Conservation (phyloP, 2,113 vertebrate genomes). For the Corythornis vintsioides region DNA sequence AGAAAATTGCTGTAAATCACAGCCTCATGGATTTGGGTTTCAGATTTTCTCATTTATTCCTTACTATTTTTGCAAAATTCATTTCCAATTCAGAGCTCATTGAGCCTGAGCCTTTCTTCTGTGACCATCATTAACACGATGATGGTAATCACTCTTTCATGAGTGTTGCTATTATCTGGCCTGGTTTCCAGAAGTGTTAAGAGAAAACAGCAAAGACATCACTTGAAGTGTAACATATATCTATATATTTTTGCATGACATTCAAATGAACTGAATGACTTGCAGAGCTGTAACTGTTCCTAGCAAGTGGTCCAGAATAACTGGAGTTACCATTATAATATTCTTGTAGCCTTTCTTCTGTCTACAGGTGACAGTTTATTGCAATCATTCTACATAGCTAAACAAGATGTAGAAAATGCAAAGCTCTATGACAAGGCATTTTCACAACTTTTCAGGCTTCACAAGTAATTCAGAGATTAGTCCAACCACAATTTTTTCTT, state of each 20-base stretch:
- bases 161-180: background rate
- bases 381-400: background rate
- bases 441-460: background rate
- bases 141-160: background rate
- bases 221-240: background rate
- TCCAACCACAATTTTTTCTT: background rate
- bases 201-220: background rate
- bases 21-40: background rate
- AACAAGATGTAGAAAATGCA: background rate
- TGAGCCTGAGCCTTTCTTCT: background rate
- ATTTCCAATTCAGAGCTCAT: background rate
- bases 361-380: background rate
- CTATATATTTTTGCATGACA: background rate
- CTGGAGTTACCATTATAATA: background rate
- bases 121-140: background rate
- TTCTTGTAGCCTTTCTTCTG: background rate
- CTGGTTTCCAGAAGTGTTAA: background rate
- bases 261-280: background rate
- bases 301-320: background rate
- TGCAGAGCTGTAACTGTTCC: background rate
- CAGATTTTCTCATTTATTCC: background rate
- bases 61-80: background rate
- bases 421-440: background rate
- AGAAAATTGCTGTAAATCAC: background rate
- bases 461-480: background rate